A percentile compares a stretch with the other conserved stretches of the same genome.
phyloP scores from a whole-genome alignment of 2,797 vertebrate genomes.

The Smutsia temminckii region DNA sequence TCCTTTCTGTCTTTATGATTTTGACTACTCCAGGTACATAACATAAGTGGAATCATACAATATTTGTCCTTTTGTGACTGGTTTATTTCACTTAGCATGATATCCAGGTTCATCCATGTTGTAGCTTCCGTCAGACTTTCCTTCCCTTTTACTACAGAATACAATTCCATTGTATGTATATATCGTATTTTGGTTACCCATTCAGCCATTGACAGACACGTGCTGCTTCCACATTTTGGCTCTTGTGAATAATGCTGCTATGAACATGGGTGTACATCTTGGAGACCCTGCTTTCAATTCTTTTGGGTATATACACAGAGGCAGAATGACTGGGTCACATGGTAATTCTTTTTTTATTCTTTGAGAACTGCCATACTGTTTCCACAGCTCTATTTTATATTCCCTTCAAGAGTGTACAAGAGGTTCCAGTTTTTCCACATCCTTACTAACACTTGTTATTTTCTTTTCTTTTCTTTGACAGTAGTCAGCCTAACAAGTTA shows the following conservation, averaged over 20 bases:
- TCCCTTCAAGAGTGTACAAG: background rate
- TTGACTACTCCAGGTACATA: background rate
- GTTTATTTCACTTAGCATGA: background rate
- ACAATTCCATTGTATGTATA: background rate
- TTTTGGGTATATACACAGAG: background rate
- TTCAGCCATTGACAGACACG: background rate
- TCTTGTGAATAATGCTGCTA: background rate
- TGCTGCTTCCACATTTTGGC: background rate
- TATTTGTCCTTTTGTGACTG: background rate
- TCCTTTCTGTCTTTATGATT: background rate
- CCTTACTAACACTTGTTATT: background rate
- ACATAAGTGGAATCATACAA: background rate
- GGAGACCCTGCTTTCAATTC: background rate
- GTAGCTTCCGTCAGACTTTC: background rate
- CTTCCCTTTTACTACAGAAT: background rate
- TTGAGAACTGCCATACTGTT: background rate
- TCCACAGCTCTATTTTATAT: background rate
- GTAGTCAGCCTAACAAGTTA: constrained; percentile 7
- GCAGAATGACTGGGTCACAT: background rate
- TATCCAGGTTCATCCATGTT: background rate
- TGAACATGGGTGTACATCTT: background rate
- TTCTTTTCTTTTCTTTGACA: background rate
- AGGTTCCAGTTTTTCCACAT: background rate
- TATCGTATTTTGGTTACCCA: background rate
- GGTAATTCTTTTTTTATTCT: background rate